Evolutionary conservation across 2,113 vertebrate species (phyloP), one percentile per base, ranked within the genome.

Genomic region (Laterallus jamaicensis): DNA sequence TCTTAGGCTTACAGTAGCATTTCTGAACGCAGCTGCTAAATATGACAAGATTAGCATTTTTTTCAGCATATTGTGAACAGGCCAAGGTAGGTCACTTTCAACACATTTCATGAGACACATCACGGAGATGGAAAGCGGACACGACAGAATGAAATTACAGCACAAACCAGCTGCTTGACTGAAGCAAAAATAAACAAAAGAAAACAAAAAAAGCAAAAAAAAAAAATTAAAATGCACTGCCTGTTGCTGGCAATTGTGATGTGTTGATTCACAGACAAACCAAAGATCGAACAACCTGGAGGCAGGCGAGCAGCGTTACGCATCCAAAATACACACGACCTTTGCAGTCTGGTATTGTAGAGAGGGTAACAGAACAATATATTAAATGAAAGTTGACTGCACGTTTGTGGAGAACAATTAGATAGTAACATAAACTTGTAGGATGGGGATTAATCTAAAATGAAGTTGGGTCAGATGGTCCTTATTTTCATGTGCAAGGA

Each of bases 21-120:
- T 99, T 99, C 99, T 99, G 99, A 98, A 99, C 99, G 99, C 99
- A 99, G 99, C 99, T 99, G 99, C 99, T 99, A 98, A 98, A 99
- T 98, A 98, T 97, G 98, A 99, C 98, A 99, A 99, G 98, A 98
- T 99, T 98, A 99, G 98, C 98, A 99, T 90, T 96, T 95, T 92
- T 95, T 97, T 98, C 97, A 98, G 97, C 97, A 88, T 97, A 78
- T 69, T 2, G 64, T 79, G 96, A 97, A 97, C 88, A 97, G 94
- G 97, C 97, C 95, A 94, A 95, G 96, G 95, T 86, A 83, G 91
- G 85, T 95, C 88, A 90, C 91, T 92, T 94, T 93, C 75, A 89
- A 95, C 96, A 94, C 19, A 76, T 96, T 90, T 92, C 81, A 83
- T 68, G 76, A 95, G 92, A 84, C 84, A 82, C 42, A 3, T 44